Evolutionary conservation across 2,888 invertebrate species (phyloP).

Genomic region (Orthosia gracilis): DNA sequence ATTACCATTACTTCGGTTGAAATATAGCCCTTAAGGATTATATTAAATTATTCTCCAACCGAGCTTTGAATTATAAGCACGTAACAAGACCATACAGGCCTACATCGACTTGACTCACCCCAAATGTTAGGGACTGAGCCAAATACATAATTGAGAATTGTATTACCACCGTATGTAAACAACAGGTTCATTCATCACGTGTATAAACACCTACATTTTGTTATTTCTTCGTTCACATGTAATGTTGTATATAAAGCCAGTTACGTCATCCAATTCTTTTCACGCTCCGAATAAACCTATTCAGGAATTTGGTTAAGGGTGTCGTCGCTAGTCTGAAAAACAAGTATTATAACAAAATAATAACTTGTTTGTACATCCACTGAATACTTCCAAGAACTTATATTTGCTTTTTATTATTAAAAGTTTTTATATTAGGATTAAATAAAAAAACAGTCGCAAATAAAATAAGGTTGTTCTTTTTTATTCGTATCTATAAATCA

Average conservation of each 20-base stretch:
- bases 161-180: conserved; percentile 46
- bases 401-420: conserved; percentile 40
- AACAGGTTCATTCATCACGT: conserved; percentile 58
- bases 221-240: conserved; percentile 39
- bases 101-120: conserved; percentile 18
- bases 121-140: conserved; percentile 34
- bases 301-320: conserved; percentile 48
- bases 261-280: conserved; percentile 57
- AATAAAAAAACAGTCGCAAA: conserved; percentile 4
- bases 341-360: conserved; percentile 41
- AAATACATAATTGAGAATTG: conserved; percentile 39
- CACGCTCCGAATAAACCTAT: conserved; percentile 54
- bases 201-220: conserved; percentile 35
- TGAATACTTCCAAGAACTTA: conserved; percentile 20
- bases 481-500: background rate
- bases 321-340: conserved; percentile 40
- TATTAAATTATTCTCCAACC: conserved; percentile 27
- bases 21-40: conserved; percentile 35
- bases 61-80: conserved; percentile 28
- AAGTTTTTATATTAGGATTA: conserved; percentile 24
- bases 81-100: conserved; percentile 17
- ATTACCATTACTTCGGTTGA: conserved; percentile 33
- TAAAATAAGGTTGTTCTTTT: conserved; percentile 16
- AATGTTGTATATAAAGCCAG: conserved; percentile 21
- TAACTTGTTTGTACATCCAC: conserved; percentile 46